These are phyloP conservation scores for Habropoda laboriosa DNA, from an alignment of 1,140 invertebrate species.

Conservation along the genomic window DNA sequence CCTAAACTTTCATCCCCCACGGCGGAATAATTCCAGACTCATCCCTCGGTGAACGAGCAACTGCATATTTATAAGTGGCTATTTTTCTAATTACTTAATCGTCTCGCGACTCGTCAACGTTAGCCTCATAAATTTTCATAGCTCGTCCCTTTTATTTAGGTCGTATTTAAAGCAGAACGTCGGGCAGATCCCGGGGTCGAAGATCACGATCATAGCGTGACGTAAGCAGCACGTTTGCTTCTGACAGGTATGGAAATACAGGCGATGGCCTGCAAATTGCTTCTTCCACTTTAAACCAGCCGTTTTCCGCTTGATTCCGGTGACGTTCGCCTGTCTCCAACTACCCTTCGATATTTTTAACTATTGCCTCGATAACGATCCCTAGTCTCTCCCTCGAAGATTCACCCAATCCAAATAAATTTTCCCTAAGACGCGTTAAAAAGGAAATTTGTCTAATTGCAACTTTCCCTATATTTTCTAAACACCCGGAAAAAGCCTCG, in stretches of 20 bases:
- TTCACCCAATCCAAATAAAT: too few species aligned
- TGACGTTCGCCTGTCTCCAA: conserved; percentile 15
- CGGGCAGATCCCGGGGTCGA: conserved; percentile 15
- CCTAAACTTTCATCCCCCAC: neutral
- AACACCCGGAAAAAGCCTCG: neutral
- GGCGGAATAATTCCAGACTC: neutral
- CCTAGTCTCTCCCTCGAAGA: too few species aligned
- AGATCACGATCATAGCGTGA: conserved; percentile 52
- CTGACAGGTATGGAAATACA: conserved; percentile 63
- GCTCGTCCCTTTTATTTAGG: neutral
- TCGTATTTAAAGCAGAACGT: conserved; percentile 26
- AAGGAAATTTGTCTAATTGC: too few species aligned
- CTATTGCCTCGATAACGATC: too few species aligned
- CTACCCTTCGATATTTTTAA: conserved; percentile 19
- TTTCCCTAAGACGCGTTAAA: too few species aligned
- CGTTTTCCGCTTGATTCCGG: conserved; percentile 28
- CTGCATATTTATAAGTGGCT: conserved; percentile 38
- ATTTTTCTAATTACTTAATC: conserved; percentile 33
- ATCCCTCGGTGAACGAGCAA: too few species aligned
- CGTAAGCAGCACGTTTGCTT: conserved; percentile 48
- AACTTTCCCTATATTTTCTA: too few species aligned
- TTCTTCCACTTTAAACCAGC: conserved; percentile 64
- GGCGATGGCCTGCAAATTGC: conserved; percentile 62
- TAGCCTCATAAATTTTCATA: conserved; percentile 23
- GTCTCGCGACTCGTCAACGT: neutral